Evolutionary conservation across 1,140 invertebrate species (phyloP).

Genomic region (Chrysoperla carnea): DNA sequence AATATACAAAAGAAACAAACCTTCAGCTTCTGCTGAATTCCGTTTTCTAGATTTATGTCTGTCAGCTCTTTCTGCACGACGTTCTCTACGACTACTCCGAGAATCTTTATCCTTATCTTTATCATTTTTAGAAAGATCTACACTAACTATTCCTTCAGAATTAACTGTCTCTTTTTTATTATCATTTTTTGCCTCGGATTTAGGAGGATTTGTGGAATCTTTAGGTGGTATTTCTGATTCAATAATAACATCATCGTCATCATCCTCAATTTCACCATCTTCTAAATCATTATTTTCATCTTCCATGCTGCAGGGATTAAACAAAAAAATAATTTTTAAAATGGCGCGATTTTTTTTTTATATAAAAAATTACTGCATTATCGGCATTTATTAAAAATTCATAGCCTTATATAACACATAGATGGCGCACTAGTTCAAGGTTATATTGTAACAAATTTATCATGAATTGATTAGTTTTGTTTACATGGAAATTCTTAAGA

Average conservation of each 20-base stretch:
- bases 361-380: no score
- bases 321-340: no score
- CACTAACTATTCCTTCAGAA: slow-evolving; percentile 9
- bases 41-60: no score
- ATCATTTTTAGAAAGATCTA: slow-evolving; percentile 6
- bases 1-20: no score
- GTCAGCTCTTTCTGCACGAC: slow-evolving; percentile 1
- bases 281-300: slow-evolving; percentile 27
- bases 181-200: neutral
- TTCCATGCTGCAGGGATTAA: slow-evolving; percentile 9
- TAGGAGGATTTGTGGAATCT: neutral
- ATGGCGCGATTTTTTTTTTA: no score
- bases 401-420: no score
- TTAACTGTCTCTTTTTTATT: slow-evolving; percentile 1
- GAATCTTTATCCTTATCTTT: neutral
- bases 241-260: slow-evolving; percentile 25
- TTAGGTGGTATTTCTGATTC: slow-evolving; percentile 4
- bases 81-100: neutral
- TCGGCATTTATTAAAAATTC: no score
- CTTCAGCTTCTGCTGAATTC: no score
- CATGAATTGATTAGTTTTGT: no score
- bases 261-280: slow-evolving; percentile 40
- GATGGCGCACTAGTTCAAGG: no score
- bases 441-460: no score
- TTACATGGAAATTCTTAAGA: no score